Base-by-base conservation (phyloP, 2,113 vertebrate species). In the Sinocyclocheilus maitianheensis region DNA sequence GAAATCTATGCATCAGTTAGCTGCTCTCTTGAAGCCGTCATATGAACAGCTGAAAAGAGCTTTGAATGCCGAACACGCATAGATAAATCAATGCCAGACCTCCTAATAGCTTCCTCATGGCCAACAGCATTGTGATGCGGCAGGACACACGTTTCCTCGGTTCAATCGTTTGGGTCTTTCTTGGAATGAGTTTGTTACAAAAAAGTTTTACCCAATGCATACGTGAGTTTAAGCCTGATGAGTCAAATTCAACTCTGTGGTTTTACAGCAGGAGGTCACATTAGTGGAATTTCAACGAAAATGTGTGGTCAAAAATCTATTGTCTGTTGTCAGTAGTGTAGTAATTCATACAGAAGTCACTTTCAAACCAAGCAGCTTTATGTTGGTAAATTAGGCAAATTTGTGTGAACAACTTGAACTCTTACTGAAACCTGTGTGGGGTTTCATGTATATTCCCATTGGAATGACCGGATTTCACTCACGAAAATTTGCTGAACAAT, bases 41-140 rank as follows among this genome's bases (percentile, higher is more conserved):
- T 51, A 83, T 43, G 48, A 83, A 40, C 24, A 58, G 72, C 60
- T 60, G 62, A 81, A 74, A 81, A 81, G 30, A 65, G 79, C 22
- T 71, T 60, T 5, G 9, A 48, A 62, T 24, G 40, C 9, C 9
- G 12, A 26, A 83, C 18, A 48, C 55, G 34, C 16, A 71, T 7
- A 77, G 48, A 51, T 63, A 63, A 85, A 88, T 83, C 84, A 83
- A 83, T 78, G 72, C 24, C 65, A 10, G 22, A 43, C 13, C 26
- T 74, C n/a, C 65, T 71, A 53, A 83, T 67, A 51, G 80, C 67
- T 62, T 65, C 11, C 30, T 43, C 22, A 22, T 71, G 63, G 60
- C 53, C 53, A 71, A 34, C 30, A 75, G 60, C 26, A 63, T 72
- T 48, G 75, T 18, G 11, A 76, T 83, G 37, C 9, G 0, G 46